phyloP scores from a whole-genome alignment of 2,888 invertebrate species.

The Athalia cordata region DNA sequence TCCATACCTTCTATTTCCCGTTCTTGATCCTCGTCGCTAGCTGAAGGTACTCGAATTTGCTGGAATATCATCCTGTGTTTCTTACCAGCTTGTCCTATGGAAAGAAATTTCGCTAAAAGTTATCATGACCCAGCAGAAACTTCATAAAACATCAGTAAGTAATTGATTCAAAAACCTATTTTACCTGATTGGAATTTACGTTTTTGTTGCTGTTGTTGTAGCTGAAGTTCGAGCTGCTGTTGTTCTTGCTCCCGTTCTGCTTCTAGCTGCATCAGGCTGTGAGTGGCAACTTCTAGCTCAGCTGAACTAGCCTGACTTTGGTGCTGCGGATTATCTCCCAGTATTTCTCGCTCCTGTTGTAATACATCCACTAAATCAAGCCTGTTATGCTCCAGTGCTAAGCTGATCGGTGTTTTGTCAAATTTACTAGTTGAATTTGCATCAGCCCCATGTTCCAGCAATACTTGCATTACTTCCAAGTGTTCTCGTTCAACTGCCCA shows the following conservation, averaged over 20 bases:
- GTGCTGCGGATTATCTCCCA: conserved; percentile 59
- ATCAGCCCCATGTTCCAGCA: conserved; percentile 86
- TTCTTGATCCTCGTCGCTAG: conserved; percentile 62
- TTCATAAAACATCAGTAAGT: not conserved
- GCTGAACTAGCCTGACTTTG: conserved; percentile 62
- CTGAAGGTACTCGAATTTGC: conserved; percentile 63
- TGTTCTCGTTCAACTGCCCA: conserved; percentile 94
- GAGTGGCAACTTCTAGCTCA: conserved; percentile 68
- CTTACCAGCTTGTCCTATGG: conserved; percentile 56
- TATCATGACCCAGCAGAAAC: not conserved
- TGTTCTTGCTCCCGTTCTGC: conserved; percentile 62
- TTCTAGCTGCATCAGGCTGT: conserved; percentile 68
- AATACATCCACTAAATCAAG: conserved; percentile 78
- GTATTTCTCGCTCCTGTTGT: conserved; percentile 71
- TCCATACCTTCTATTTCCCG: conserved; percentile 59
- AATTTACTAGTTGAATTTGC: conserved; percentile 82
- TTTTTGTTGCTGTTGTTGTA: conserved; percentile 60
- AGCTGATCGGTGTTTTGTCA: conserved; percentile 81
- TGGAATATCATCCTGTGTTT: conserved; percentile 68
- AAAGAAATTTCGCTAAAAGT: conserved; percentile 25
- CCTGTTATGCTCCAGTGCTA: conserved; percentile 81
- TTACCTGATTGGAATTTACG: conserved; percentile 48
- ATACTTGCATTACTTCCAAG: conserved; percentile 79
- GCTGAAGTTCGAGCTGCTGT: conserved; percentile 60
- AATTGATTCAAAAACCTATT: conserved; percentile 4